phyloP scores from a whole-genome alignment of 1,140 invertebrate genomes.

The Melipona quadrifasciata region DNA sequence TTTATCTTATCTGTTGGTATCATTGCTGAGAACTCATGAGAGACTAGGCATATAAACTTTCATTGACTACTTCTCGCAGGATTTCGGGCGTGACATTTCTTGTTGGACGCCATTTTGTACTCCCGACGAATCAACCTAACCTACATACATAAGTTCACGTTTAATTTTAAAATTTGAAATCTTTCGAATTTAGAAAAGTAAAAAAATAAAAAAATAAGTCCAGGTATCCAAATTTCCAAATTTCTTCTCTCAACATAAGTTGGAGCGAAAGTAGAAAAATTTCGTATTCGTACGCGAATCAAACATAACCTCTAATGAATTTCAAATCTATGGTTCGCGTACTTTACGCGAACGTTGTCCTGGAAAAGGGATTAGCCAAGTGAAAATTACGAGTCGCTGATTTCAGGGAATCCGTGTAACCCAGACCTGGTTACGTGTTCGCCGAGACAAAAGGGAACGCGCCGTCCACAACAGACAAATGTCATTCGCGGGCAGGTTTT shows the following conservation, averaged over 20 bases:
- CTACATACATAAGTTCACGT: not conserved
- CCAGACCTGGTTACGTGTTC: not conserved
- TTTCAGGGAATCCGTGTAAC: not conserved
- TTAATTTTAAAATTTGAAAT: no score
- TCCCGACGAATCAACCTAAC: not conserved
- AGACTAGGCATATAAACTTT: not conserved
- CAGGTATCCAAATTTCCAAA: no score
- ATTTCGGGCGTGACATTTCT: not conserved
- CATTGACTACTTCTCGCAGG: not conserved
- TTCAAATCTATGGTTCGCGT: not conserved
- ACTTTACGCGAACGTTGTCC: not conserved
- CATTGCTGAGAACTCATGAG: not conserved
- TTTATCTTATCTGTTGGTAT: not conserved
- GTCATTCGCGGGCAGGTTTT: constrained; percentile 15
- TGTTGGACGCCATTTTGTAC: not conserved
- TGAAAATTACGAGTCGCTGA: not conserved
- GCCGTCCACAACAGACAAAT: not conserved
- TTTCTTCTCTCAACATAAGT: no score
- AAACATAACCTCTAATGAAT: not conserved
- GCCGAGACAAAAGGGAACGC: constrained; percentile 9
- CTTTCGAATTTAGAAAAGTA: no score
- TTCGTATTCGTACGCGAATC: not conserved
- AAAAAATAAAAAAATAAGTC: no score
- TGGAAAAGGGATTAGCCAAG: not conserved
- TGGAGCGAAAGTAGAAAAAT: not conserved